These are phyloP conservation scores for Ranitomeya imitator DNA, from an alignment of 2,113 vertebrate species.

Conservation along the genomic window DNA sequence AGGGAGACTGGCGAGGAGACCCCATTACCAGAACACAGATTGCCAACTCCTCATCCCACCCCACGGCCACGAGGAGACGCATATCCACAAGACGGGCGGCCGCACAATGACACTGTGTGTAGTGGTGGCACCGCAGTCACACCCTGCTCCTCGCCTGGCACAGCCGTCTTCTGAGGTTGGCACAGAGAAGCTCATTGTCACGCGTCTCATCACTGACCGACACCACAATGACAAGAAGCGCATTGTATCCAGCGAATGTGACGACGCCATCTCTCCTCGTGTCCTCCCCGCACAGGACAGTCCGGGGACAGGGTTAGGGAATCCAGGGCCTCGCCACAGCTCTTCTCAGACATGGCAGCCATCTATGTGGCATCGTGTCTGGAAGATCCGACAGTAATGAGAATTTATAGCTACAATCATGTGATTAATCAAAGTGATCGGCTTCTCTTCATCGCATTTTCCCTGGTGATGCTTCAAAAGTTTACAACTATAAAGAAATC, in stretches of 20 bases:
- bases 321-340: not conserved
- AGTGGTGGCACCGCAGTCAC: not conserved
- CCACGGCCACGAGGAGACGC: not conserved
- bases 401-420: too few species aligned
- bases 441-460: too few species aligned
- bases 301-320: not conserved
- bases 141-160: slow-evolving; percentile 16
- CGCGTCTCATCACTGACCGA: not conserved
- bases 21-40: not conserved
- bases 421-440: too few species aligned
- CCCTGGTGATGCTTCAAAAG: too few species aligned
- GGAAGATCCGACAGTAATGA: too few species aligned
- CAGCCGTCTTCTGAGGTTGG: slow-evolving; percentile 17
- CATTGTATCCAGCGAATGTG: not conserved
- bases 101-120: slow-evolving; percentile 40
- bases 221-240: not conserved
- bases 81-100: not conserved
- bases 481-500: too few species aligned
- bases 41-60: slow-evolving; percentile 54
- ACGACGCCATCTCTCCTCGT: not conserved
- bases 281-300: not conserved
- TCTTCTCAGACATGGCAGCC: too few species aligned
- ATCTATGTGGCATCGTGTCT: too few species aligned
- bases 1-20: not conserved
- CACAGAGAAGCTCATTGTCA: not conserved